phyloP scores from a whole-genome alignment of 2,888 invertebrate species.

The Oscheius onirici region DNA sequence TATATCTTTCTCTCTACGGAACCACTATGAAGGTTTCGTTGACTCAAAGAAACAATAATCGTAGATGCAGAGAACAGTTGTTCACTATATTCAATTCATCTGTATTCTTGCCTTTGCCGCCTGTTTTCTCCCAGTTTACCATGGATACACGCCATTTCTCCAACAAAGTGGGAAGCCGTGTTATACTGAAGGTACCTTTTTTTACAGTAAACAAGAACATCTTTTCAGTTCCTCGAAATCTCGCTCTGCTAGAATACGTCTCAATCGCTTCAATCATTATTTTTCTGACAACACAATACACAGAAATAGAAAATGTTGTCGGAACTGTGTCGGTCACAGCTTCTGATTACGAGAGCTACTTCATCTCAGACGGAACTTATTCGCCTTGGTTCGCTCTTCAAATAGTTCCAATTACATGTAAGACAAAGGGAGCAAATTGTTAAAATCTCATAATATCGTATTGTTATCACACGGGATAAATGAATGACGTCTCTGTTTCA shows the following conservation, averaged over 20 bases:
- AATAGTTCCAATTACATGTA: neutral
- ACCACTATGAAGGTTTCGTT: neutral
- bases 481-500: too few species aligned
- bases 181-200: neutral
- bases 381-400: slow-evolving; percentile 3
- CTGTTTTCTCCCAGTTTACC: neutral
- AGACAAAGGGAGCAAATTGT: neutral
- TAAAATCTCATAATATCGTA: too few species aligned
- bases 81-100: slow-evolving; percentile 1
- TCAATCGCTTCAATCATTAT: neutral
- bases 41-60: neutral
- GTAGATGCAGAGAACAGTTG: neutral
- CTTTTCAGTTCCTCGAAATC: slow-evolving; percentile 4
- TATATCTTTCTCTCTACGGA: neutral
- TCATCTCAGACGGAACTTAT: neutral
- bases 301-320: neutral
- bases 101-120: neutral
- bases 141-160: slow-evolving; percentile 10
- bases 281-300: slow-evolving; percentile 1
- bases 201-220: neutral
- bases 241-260: slow-evolving; percentile 6
- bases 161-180: neutral
- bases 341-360: neutral
- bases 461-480: too few species aligned
- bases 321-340: slow-evolving; percentile 3